Conservation (phyloP, 2,888 invertebrate species). For the Eristalis intricaria region DNA sequence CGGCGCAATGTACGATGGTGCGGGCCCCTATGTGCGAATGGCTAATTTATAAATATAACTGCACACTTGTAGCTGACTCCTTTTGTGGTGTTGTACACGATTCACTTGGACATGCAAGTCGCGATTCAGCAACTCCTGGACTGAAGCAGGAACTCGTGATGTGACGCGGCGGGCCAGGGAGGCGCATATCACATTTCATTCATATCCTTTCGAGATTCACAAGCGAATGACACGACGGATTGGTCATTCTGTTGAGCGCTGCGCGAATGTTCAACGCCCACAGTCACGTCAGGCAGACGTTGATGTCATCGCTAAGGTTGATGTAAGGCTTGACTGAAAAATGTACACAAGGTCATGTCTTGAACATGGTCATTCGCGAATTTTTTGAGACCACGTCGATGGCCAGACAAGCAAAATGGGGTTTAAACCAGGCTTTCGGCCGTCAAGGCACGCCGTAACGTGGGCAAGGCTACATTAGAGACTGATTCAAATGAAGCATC, state of each 20-base stretch:
- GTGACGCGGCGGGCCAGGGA: background rate
- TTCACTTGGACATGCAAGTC: constrained; percentile 53
- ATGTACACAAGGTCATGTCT: background rate
- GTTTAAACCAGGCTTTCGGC: background rate
- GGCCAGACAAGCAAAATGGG: background rate
- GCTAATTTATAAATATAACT: constrained; percentile 61
- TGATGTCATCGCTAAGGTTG: background rate
- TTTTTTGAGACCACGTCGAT: too few species aligned
- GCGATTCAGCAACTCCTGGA: constrained; percentile 7
- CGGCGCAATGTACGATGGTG: background rate
- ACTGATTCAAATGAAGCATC: too few species aligned
- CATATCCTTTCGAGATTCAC: constrained; percentile 37
- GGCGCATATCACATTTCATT: constrained; percentile 39
- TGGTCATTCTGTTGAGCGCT: background rate
- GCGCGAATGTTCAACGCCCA: background rate
- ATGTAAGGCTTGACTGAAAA: background rate
- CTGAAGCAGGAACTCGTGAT: background rate
- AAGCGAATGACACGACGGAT: background rate
- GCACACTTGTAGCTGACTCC: constrained; percentile 28
- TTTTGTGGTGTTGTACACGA: constrained; percentile 30
- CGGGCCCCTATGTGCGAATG: constrained; percentile 22
- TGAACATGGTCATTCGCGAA: background rate
- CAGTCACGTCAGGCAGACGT: background rate
- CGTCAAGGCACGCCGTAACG: background rate
- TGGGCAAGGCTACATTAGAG: background rate